Evolutionary conservation across 2,888 invertebrate species (phyloP), one percentile per base, ranked within the genome.

Genomic region (Chrysomela aeneicollis): DNA sequence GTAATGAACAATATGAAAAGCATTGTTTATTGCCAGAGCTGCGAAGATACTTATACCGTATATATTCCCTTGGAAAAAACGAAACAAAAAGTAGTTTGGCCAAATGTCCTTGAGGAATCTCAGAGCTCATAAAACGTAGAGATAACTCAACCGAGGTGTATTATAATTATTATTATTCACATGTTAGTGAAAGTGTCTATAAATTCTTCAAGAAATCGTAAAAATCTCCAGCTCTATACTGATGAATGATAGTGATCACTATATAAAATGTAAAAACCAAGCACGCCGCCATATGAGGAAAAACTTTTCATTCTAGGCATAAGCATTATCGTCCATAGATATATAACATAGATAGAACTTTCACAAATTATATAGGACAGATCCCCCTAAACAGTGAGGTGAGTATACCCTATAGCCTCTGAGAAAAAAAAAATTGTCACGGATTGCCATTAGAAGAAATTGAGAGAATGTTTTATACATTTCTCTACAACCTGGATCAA

Each of bases 1-100:
- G 37, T 60, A 60, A 60, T 60, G 60, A 42, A 52, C 46, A 60
- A 52, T 60, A 42, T 42, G 60, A 52, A 46, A 52, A 51, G 60
- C 60, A 60, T 22, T 18, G 47, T 60, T 60, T 46, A 52, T 26
- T 30, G 53, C 53, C 17, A 18, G 30, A 60, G 21, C 52, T 51
- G 59, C 21, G 57, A 57, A 46, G 57, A 47, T 57, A 22, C 57
- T 46, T 15, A 21, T 21, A n/a, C n/a, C 26, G 26, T 26, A 12
- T 32, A 32, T 49, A n/a, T 35, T 21, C 53, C 47, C 30, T 46
- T 21, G 15, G 5, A 42, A 35, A 42, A 22, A 58, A 21, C 47
- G 17, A 46, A 30, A 30, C 19, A 30, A 5, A n/a, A 52, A 26
- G 35, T 46, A 60, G 52, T 60, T 60, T 52, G 46, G 47, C 30